A percentile compares a stretch with the other conserved stretches of the same genome.
Conservation (phyloP, 2,113 vertebrate genomes). For the Elephas maximus region DNA sequence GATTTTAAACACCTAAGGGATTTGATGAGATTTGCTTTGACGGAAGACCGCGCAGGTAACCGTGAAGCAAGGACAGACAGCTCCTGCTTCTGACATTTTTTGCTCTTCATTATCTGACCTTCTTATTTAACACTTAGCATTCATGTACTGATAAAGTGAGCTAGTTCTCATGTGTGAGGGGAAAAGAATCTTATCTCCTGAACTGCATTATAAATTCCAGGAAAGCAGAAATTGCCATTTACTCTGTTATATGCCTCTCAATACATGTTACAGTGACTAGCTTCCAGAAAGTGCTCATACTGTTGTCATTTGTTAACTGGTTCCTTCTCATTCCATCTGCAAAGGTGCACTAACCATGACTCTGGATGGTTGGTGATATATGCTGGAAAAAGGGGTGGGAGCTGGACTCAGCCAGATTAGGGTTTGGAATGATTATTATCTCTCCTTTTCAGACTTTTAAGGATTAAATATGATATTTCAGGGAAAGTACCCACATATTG, state of each 20-base stretch:
- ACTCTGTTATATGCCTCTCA: background rate
- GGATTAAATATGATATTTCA: background rate
- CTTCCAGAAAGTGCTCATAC: background rate
- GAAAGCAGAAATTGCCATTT: conserved; percentile 15
- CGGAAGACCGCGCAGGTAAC: background rate
- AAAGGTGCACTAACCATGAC: background rate
- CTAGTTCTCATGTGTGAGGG: conserved; percentile 56
- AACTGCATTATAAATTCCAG: conserved; percentile 42
- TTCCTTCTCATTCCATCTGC: background rate
- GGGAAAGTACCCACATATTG: background rate
- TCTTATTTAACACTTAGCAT: conserved; percentile 53
- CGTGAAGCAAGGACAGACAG: background rate
- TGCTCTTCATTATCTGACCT: conserved; percentile 61
- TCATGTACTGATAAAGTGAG: conserved; percentile 15
- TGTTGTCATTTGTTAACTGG: background rate
- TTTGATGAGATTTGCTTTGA: conserved; percentile 14
- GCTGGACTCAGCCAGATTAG: background rate
- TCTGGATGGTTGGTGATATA: background rate
- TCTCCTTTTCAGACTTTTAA: background rate
- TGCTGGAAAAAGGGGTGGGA: background rate
- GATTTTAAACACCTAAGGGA: background rate
- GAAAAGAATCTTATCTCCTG: conserved; percentile 29
- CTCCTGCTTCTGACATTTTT: background rate
- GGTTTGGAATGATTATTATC: background rate
- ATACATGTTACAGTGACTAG: background rate